phyloP scores from a whole-genome alignment of 2,113 vertebrate species.

The Brachyhypopomus gauderio region DNA sequence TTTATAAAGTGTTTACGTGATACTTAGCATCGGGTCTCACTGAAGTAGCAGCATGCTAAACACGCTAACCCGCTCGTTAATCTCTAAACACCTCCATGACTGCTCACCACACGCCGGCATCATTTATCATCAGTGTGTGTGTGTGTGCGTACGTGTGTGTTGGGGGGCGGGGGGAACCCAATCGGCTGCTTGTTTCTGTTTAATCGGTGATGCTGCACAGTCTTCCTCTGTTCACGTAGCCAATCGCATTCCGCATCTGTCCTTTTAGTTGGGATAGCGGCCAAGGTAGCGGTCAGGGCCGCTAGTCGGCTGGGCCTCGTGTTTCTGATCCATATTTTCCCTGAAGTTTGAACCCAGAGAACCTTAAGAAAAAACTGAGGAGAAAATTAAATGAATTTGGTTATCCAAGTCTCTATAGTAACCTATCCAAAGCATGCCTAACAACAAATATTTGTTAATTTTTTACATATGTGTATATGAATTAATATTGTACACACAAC shows the following conservation, averaged over 20 bases:
- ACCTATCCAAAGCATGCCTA: not conserved
- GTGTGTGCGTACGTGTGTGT: too few relatives aligned
- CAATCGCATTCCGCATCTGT: not conserved
- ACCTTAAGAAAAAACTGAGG: not conserved
- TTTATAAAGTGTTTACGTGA: slow-evolving; percentile 79
- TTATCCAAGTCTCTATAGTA: not conserved
- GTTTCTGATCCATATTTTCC: not conserved
- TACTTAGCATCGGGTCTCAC: slow-evolving; percentile 63
- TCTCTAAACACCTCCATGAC: slow-evolving; percentile 59
- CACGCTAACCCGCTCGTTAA: slow-evolving; percentile 52
- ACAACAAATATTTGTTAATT: not conserved
- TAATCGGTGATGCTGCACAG: not conserved
- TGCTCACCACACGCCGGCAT: not conserved
- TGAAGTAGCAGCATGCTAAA: slow-evolving; percentile 64
- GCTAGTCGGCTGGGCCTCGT: too few relatives aligned
- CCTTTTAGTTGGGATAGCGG: too few relatives aligned
- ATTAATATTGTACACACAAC: not conserved
- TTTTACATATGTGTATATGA: not conserved
- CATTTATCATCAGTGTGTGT: slow-evolving; percentile 52
- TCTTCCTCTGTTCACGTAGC: not conserved
- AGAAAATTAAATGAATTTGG: not conserved
- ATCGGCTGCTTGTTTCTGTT: slow-evolving; percentile 14
- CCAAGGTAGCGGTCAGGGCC: too few relatives aligned
- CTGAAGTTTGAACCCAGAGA: not conserved
- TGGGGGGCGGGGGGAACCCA: not conserved